phyloP scores from a whole-genome alignment of 2,797 vertebrate genomes.

The Falco novaeseelandiae region DNA sequence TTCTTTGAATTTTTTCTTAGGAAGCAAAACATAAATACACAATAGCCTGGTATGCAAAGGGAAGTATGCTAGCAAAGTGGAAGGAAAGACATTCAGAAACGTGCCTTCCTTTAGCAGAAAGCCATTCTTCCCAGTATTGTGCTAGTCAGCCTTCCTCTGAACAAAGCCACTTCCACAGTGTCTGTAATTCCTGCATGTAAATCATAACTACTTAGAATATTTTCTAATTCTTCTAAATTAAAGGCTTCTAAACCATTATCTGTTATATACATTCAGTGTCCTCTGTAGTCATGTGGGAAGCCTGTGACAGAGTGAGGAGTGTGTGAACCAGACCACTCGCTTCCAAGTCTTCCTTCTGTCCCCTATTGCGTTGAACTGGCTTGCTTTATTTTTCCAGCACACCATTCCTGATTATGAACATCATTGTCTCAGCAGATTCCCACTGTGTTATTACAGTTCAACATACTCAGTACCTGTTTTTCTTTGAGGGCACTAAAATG shows the following conservation, averaged over 20 bases:
- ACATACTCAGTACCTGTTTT: neutral
- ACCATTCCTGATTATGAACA: neutral
- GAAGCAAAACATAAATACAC: neutral
- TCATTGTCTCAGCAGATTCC: neutral
- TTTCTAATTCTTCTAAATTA: neutral
- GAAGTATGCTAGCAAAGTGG: conserved; percentile 8
- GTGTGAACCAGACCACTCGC: fast-evolving
- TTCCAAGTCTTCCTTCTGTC: neutral
- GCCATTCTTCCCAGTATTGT: conserved; percentile 52
- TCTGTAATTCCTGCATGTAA: neutral
- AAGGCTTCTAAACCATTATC: neutral
- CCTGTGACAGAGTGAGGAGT: neutral
- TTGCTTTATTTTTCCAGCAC: neutral
- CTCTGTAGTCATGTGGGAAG: neutral
- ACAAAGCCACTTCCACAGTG: conserved; percentile 3
- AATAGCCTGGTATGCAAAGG: conserved; percentile 20
- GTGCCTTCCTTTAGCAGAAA: conserved; percentile 1
- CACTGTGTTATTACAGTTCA: neutral
- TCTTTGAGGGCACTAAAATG: neutral
- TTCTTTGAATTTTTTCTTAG: conserved; percentile 25
- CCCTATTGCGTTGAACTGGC: fast-evolving
- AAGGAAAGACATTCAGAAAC: conserved; percentile 47
- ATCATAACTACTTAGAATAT: neutral
- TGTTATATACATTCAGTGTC: neutral
- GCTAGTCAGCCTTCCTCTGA: neutral